These are phyloP conservation scores for Bradypodion pumilum DNA, from an alignment of 2,797 vertebrate species.

Conservation along the genomic window DNA sequence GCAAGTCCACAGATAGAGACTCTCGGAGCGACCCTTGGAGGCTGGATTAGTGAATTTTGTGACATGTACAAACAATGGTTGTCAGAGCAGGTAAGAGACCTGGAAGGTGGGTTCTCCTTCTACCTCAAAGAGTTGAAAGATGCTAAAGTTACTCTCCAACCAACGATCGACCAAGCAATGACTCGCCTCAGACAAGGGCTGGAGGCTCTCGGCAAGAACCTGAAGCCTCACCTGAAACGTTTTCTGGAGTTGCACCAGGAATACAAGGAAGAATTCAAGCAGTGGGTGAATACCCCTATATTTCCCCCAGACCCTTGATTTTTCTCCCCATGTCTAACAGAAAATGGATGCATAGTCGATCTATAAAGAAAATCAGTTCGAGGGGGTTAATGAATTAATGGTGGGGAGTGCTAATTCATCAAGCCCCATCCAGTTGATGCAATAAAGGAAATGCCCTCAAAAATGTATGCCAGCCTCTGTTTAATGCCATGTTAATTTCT, in stretches of 20 bases:
- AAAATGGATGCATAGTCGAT: no score
- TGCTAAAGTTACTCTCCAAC: rapidly evolving
- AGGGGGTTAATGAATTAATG: no score
- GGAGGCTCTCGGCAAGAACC: not conserved
- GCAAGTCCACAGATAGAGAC: rapidly evolving
- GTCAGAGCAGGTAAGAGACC: not conserved
- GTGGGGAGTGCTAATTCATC: not conserved
- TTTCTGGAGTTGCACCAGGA: not conserved
- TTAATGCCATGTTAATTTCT: not conserved
- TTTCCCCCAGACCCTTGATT: not conserved
- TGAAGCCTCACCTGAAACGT: not conserved
- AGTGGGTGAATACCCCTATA: rapidly evolving
- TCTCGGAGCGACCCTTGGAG: rapidly evolving
- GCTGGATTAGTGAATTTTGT: rapidly evolving
- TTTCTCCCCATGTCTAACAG: no score
- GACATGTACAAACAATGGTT: not conserved
- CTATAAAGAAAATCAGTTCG: no score
- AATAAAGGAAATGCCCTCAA: not conserved
- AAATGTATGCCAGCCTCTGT: no score
- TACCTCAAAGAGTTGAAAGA: not conserved
- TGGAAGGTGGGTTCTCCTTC: not conserved
- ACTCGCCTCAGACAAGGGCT: no score
- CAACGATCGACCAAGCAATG: rapidly evolving
- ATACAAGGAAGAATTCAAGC: rapidly evolving
- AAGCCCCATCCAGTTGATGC: not conserved